A percentile compares a stretch with the other conserved stretches of the same genome.
Conservation (phyloP, 2,797 vertebrate genomes). For the Gymnodraco acuticeps region DNA sequence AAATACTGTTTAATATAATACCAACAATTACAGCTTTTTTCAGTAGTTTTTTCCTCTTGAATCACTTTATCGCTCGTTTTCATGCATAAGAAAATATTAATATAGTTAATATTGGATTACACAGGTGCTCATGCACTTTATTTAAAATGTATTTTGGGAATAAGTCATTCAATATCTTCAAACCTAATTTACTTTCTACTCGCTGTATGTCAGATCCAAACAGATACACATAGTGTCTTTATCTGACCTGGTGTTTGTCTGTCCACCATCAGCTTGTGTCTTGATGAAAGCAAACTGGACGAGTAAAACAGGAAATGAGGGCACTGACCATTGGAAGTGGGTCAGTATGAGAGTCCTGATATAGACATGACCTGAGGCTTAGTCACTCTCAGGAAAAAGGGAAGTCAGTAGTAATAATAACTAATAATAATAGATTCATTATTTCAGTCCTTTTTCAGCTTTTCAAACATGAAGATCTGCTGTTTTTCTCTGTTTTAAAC, state of each 20-base stretch:
- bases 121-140: not conserved
- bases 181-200: not conserved
- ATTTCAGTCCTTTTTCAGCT: not conserved
- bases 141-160: not conserved
- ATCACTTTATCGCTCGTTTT: not conserved
- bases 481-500: not conserved
- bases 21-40: not conserved
- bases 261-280: not conserved
- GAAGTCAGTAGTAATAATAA: conserved; percentile 3
- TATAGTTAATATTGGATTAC: not conserved
- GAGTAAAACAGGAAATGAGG: conserved; percentile 30
- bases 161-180: too few relatives aligned
- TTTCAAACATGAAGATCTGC: not conserved
- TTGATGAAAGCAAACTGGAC: not conserved
- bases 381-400: conserved; percentile 41
- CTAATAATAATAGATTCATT: not conserved
- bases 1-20: not conserved
- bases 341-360: conserved; percentile 69
- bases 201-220: not conserved
- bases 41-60: not conserved
- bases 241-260: conserved; percentile 1
- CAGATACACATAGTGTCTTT: not conserved
- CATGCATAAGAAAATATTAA: not conserved
- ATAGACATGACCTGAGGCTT: conserved; percentile 74
- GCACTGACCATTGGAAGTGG: conserved; percentile 53